Evolutionary conservation across 1,140 invertebrate genomes (phyloP).

Genomic region (Drosophila ogumai): DNA sequence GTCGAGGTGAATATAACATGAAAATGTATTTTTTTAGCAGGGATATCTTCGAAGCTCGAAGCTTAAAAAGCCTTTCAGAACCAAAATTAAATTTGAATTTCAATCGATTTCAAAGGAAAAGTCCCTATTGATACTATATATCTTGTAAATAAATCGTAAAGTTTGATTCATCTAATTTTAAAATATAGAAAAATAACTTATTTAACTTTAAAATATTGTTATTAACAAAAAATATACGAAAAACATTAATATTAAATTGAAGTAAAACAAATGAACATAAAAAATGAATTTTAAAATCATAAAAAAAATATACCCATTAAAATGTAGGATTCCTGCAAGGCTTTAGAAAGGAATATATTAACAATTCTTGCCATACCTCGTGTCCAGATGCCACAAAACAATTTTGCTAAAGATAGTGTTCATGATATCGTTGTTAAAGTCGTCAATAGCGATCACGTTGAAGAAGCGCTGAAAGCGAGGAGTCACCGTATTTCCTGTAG

Average conservation of each 20-base stretch:
- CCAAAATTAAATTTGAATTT: not conserved
- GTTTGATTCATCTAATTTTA: not conserved
- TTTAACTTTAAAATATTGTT: no score
- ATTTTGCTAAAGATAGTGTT: slow-evolving; percentile 95
- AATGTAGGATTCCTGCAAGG: not conserved
- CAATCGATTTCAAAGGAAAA: not conserved
- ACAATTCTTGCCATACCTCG: slow-evolving; percentile 86
- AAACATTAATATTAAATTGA: no score
- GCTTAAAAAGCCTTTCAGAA: not conserved
- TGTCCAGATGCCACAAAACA: slow-evolving; percentile 97
- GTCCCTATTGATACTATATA: not conserved
- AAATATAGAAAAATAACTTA: no score
- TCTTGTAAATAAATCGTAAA: not conserved
- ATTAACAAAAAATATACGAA: no score
- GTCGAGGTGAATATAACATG: not conserved
- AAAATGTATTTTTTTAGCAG: not conserved
- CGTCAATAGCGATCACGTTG: slow-evolving; percentile 94
- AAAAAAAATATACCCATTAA: no score
- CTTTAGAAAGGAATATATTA: not conserved
- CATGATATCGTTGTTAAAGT: slow-evolving; percentile 94
- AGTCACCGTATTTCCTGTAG: slow-evolving; percentile 92
- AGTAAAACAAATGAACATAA: no score
- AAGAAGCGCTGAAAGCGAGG: slow-evolving; percentile 96
- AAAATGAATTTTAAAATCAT: no score
- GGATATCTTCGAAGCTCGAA: slow-evolving; percentile 16